Conservation (phyloP, 1,140 invertebrate genomes). For the Trichonephila inaurata region DNA sequence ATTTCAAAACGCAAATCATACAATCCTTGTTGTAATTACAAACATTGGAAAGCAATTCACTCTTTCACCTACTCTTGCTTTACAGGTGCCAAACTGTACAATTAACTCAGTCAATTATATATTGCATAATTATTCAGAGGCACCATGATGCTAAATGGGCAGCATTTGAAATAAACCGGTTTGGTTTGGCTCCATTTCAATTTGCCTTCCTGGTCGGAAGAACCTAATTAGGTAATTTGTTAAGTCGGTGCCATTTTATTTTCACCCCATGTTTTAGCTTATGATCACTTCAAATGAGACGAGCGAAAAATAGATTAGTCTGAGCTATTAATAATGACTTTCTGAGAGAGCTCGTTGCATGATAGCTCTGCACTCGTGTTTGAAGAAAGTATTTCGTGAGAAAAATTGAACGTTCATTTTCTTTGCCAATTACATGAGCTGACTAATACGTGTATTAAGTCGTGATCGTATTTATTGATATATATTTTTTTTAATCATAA, state of each 20-base stretch:
- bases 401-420: neutral
- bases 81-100: neutral
- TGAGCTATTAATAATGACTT: neutral
- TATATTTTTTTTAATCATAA: neutral
- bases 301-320: neutral
- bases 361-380: neutral
- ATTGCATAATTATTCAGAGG: neutral
- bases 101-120: neutral
- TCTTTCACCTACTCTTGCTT: neutral
- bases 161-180: neutral
- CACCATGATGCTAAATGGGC: neutral
- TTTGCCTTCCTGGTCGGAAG: conserved; percentile 49
- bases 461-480: neutral
- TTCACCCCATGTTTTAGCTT: neutral
- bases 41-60: neutral
- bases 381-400: neutral
- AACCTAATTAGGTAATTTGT: conserved; percentile 45
- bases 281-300: neutral
- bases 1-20: neutral
- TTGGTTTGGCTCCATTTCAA: conserved; percentile 18
- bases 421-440: neutral
- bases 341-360: neutral
- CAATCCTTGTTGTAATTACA: neutral
- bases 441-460: neutral
- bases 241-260: neutral